Percentiles rank a stretch among this genome's conserved stretches.
Conservation (phyloP, 2,113 vertebrate genomes). For the Steatornis caripensis region DNA sequence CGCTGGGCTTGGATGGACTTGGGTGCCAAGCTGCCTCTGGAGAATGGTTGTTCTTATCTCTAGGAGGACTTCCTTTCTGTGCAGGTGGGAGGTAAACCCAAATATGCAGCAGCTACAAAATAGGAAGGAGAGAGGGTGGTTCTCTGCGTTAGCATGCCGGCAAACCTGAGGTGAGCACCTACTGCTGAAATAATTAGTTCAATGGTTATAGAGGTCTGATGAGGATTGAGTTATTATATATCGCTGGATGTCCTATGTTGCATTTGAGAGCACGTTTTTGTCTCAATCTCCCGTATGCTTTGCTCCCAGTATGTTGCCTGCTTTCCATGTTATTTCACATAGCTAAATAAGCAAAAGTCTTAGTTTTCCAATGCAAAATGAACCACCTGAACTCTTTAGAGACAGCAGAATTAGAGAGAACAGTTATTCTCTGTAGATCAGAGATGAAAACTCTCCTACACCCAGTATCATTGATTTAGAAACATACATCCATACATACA, state of each 20-base stretch:
- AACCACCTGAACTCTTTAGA: not conserved
- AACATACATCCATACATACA: rapidly evolving
- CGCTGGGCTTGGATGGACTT: not conserved
- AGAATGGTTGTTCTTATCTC: not conserved
- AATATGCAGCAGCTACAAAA: not conserved
- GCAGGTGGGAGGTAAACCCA: not conserved
- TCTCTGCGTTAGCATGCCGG: not conserved
- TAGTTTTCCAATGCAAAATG: not conserved
- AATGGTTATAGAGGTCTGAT: not conserved
- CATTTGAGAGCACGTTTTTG: not conserved
- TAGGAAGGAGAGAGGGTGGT: not conserved
- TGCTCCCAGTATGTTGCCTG: not conserved
- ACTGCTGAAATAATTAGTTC: not conserved
- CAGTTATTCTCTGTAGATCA: not conserved
- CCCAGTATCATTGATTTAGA: rapidly evolving
- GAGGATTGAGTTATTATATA: not conserved
- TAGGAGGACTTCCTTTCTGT: not conserved
- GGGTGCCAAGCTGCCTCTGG: not conserved
- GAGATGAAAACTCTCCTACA: not conserved
- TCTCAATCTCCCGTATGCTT: not conserved
- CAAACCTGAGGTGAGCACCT: not conserved
- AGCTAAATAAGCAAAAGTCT: not conserved
- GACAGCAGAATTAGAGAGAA: not conserved
- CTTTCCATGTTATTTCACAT: not conserved
- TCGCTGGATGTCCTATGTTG: not conserved